Evolutionary conservation across 2,797 vertebrate genomes (phyloP).

Genomic region (Lepus townsendii): DNA sequence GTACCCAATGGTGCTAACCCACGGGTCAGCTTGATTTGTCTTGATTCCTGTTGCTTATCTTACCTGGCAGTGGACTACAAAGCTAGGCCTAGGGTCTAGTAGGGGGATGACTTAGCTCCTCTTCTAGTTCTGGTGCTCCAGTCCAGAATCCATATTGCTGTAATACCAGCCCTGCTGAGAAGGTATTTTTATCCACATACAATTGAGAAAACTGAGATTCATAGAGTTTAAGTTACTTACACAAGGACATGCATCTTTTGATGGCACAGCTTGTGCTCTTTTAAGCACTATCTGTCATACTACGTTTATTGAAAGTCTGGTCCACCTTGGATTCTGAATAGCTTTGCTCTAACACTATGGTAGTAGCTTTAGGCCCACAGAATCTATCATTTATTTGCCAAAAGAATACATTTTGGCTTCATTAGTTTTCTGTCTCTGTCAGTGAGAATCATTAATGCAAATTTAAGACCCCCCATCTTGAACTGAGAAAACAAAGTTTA

Average conservation of each 20-base stretch:
- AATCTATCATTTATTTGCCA: not conserved
- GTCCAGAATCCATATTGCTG: slow-evolving; percentile 65
- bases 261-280: not conserved
- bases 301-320: not conserved
- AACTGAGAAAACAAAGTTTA: slow-evolving; percentile 24
- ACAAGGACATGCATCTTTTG: not conserved
- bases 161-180: slow-evolving; percentile 79
- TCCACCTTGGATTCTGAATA: not conserved
- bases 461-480: not conserved
- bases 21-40: slow-evolving; percentile 90
- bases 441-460: not conserved
- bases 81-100: slow-evolving; percentile 89
- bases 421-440: not conserved
- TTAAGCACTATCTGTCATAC: not conserved
- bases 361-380: not conserved
- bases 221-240: slow-evolving; percentile 23
- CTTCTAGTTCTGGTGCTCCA: slow-evolving; percentile 48
- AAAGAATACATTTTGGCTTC: slow-evolving; percentile 5
- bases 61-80: slow-evolving; percentile 83
- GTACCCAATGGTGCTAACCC: slow-evolving; percentile 92
- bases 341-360: not conserved
- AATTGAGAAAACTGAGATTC: not conserved
- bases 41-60: slow-evolving; percentile 90
- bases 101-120: slow-evolving; percentile 31
- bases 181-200: not conserved